phyloP scores from a whole-genome alignment of 30 jellyfish, hydroid and myxozoan species.

The Aurelia aurita complex sp. Pacific region DNA sequence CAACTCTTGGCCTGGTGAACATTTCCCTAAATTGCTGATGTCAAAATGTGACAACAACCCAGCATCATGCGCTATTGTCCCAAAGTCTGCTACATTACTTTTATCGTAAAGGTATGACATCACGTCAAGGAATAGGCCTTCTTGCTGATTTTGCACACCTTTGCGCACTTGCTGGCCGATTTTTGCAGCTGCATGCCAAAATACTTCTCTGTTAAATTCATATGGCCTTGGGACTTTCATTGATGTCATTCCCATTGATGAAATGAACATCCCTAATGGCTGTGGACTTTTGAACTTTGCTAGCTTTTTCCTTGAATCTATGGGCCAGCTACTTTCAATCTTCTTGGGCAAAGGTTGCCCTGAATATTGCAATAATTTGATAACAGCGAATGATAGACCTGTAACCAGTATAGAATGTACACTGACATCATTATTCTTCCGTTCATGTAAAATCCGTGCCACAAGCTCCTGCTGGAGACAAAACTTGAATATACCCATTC shows the following conservation, averaged over 20 bases:
- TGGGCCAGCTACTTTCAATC: constrained; percentile 42
- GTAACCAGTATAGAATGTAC: constrained; percentile 49
- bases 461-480: neutral
- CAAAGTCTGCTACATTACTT: neutral
- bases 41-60: constrained; percentile 22
- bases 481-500: constrained; percentile 16
- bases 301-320: constrained; percentile 35
- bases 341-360: constrained; percentile 30
- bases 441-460: constrained; percentile 12
- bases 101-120: constrained; percentile 9
- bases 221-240: constrained; percentile 32
- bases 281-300: constrained; percentile 47
- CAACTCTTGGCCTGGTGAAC: constrained; percentile 42
- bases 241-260: constrained; percentile 23
- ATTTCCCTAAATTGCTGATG: constrained; percentile 43
- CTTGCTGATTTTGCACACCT: neutral
- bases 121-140: neutral
- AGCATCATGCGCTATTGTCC: neutral
- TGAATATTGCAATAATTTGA: constrained; percentile 1
- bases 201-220: neutral
- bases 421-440: constrained; percentile 31
- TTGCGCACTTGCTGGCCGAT: constrained; percentile 5
- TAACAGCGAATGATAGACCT: constrained; percentile 27
- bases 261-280: constrained; percentile 44
- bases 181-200: constrained; percentile 39